phyloP scores from a whole-genome alignment of 2,888 invertebrate species.

The Rhaphigaster nebulosa region DNA sequence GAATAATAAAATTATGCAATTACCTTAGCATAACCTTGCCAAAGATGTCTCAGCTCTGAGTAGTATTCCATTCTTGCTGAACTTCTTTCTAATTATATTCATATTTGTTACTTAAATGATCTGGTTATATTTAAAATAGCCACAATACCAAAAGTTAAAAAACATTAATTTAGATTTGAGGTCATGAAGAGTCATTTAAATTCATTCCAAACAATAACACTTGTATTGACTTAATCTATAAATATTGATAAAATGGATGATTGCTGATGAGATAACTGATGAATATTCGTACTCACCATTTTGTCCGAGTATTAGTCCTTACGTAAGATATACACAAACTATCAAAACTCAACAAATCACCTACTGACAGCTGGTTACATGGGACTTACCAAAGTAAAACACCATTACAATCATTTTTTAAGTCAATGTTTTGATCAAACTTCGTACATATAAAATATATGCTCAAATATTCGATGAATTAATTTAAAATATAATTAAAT shows the following conservation, averaged over 20 bases:
- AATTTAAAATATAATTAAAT: neutral
- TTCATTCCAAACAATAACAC: constrained; percentile 2
- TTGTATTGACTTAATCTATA: constrained; percentile 27
- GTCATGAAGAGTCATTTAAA: neutral
- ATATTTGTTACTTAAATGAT: constrained; percentile 48
- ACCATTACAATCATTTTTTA: neutral
- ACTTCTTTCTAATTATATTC: constrained; percentile 61
- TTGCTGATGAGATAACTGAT: constrained; percentile 3
- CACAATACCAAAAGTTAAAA: constrained; percentile 57
- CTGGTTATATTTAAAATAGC: constrained; percentile 2
- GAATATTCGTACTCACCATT: constrained; percentile 55
- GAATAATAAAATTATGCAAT: constrained; percentile 29
- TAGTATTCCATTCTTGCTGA: constrained; percentile 63
- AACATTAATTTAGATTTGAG: constrained; percentile 34
- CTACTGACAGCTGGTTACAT: constrained; percentile 13
- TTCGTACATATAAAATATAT: neutral
- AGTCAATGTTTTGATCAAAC: neutral
- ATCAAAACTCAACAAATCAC: constrained; percentile 41
- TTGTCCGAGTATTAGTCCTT: constrained; percentile 43
- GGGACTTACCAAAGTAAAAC: neutral
- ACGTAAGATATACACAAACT: constrained; percentile 53
- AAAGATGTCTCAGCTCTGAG: constrained; percentile 61
- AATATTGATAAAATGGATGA: neutral
- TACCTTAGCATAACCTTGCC: constrained; percentile 65
- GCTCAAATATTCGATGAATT: neutral